Evolutionary conservation across 64 coral and sea anemone species (phyloP).

Genomic region (Anthopleura sola): DNA sequence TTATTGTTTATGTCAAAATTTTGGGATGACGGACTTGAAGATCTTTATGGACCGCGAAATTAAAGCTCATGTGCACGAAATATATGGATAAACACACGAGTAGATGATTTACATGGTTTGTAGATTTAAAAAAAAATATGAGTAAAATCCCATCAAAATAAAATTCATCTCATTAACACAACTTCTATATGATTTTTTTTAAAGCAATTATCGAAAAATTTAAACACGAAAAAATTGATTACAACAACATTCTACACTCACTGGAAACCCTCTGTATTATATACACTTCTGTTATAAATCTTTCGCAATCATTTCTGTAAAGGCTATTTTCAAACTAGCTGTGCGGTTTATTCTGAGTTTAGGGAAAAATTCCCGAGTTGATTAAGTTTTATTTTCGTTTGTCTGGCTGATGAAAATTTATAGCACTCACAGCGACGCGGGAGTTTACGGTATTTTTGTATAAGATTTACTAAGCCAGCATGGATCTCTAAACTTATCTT

Average conservation of each 20-base stretch:
- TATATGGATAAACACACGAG: not conserved
- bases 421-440: not conserved
- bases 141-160: not conserved
- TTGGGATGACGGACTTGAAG: not conserved
- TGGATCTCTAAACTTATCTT: not conserved
- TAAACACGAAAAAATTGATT: not conserved
- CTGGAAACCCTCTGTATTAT: not conserved
- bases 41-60: not conserved
- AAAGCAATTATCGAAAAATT: not conserved
- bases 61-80: not conserved
- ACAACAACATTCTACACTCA: not conserved
- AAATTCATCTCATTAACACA: not conserved
- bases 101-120: not conserved
- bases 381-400: not conserved
- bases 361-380: too few species aligned
- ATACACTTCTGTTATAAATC: not conserved
- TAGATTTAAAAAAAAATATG: not conserved
- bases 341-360: too few species aligned
- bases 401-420: not conserved
- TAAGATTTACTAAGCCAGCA: not conserved
- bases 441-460: not conserved
- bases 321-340: too few species aligned
- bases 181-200: not conserved
- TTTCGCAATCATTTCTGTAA: not conserved
- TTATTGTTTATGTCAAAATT: too few species aligned